A percentile compares a stretch with the other conserved stretches of the same genome.
Evolutionary conservation across 2,888 invertebrate species (phyloP).

Genomic region (Drosophila lacicola): DNA sequence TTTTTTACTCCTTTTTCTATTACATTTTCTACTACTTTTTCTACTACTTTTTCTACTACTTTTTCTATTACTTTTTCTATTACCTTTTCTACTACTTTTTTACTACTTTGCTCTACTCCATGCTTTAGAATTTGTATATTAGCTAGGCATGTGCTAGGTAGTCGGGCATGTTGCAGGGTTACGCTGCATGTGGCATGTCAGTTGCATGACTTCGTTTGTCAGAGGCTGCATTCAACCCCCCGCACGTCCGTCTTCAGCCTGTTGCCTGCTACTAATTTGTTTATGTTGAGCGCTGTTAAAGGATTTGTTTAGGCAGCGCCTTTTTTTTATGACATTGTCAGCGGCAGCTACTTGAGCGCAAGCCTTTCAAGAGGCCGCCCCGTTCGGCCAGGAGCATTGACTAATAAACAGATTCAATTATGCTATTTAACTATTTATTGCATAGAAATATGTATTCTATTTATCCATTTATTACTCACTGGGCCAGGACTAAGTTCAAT

Average conservation of each 20-base stretch:
- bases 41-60: no score
- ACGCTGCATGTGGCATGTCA: slow-evolving; percentile 62
- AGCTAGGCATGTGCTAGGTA: background rate
- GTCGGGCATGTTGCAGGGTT: slow-evolving; percentile 18
- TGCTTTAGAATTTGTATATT: background rate
- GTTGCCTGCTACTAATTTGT: slow-evolving; percentile 50
- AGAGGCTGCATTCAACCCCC: no score
- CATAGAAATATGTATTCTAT: slow-evolving; percentile 8
- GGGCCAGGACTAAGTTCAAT: slow-evolving; percentile 40
- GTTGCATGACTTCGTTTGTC: background rate
- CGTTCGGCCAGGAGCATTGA: no score
- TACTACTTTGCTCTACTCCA: no score
- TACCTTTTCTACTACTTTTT: no score
- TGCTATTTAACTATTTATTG: background rate
- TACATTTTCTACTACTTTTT: no score
- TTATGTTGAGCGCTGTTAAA: slow-evolving; percentile 49
- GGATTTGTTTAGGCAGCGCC: slow-evolving; percentile 66
- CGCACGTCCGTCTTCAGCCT: no score
- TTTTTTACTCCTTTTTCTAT: no score
- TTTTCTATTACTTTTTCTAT: no score
- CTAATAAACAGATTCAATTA: no score
- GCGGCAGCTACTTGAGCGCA: slow-evolving; percentile 55
- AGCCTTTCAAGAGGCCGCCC: slow-evolving; percentile 63
- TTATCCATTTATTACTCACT: no score
- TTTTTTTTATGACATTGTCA: slow-evolving; percentile 41